phyloP scores from a whole-genome alignment of 1,140 invertebrate genomes.

The Myzus persicae region DNA sequence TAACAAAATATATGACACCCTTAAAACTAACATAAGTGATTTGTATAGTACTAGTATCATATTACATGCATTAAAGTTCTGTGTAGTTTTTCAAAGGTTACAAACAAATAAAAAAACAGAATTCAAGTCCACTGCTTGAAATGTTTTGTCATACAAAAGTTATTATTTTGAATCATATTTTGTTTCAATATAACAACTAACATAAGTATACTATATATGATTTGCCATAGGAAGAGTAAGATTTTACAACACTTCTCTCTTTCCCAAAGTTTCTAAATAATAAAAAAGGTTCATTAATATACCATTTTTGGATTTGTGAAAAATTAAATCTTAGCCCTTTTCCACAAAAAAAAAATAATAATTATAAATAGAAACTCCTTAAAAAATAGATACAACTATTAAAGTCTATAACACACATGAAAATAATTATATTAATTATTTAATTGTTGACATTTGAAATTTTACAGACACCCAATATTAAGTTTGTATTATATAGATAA shows the following conservation, averaged over 20 bases:
- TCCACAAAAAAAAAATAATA: too few relatives aligned
- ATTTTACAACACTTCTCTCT: too few relatives aligned
- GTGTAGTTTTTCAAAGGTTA: background rate
- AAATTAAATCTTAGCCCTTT: too few relatives aligned
- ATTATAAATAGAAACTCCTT: too few relatives aligned
- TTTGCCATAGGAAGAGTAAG: too few relatives aligned
- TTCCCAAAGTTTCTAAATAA: too few relatives aligned
- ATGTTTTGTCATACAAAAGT: background rate
- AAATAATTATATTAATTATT: background rate
- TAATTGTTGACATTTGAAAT: background rate
- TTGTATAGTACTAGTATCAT: background rate
- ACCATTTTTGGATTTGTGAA: too few relatives aligned
- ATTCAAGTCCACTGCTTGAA: background rate
- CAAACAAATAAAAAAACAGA: background rate
- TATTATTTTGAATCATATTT: background rate
- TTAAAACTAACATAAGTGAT: background rate
- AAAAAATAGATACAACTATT: background rate
- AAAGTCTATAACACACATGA: background rate
- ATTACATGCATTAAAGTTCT: background rate
- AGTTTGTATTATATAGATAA: background rate
- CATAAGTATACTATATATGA: background rate
- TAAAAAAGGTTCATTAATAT: too few relatives aligned
- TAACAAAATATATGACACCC: background rate
- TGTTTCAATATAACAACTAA: background rate
- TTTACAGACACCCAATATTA: background rate